phyloP scores from a whole-genome alignment of 23 tunicate genomes.

The Styela clava region DNA sequence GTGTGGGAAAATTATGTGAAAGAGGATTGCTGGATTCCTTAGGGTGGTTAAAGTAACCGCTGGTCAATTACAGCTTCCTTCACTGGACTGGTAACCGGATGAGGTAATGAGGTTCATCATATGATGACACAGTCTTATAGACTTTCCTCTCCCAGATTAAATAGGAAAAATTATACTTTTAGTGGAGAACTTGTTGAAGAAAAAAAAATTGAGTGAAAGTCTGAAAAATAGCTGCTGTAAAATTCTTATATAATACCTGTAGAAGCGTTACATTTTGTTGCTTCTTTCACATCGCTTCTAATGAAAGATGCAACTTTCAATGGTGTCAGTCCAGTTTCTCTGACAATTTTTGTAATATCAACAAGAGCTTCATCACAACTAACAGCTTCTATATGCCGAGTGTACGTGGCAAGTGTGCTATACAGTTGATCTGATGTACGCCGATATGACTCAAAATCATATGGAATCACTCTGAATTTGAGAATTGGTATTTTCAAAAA shows the following conservation, averaged over 20 bases:
- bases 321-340: slow-evolving; percentile 45
- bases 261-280: slow-evolving; percentile 85
- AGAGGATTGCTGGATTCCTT: too few relatives aligned
- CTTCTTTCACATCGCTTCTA: slow-evolving; percentile 36
- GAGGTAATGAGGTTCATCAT: too few relatives aligned
- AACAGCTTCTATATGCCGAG: slow-evolving; percentile 77
- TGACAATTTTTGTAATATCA: slow-evolving; percentile 55
- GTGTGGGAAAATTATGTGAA: too few relatives aligned
- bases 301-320: slow-evolving; percentile 36
- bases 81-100: too few relatives aligned
- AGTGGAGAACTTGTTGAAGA: too few relatives aligned
- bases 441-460: slow-evolving; percentile 86
- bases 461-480: slow-evolving; percentile 64
- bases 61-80: too few relatives aligned
- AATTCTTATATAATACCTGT: slow-evolving; percentile 72
- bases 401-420: slow-evolving; percentile 55
- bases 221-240: too few relatives aligned
- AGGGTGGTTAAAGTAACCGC: too few relatives aligned
- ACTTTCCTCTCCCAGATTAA: too few relatives aligned
- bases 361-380: slow-evolving; percentile 88
- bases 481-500: neutral
- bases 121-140: too few relatives aligned
- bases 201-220: too few relatives aligned
- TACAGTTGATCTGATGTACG: slow-evolving; percentile 58
- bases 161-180: too few relatives aligned